A percentile compares a stretch with the other conserved stretches of the same genome.
phyloP scores from a whole-genome alignment of 2,113 vertebrate species.

The Festucalex cinctus region DNA sequence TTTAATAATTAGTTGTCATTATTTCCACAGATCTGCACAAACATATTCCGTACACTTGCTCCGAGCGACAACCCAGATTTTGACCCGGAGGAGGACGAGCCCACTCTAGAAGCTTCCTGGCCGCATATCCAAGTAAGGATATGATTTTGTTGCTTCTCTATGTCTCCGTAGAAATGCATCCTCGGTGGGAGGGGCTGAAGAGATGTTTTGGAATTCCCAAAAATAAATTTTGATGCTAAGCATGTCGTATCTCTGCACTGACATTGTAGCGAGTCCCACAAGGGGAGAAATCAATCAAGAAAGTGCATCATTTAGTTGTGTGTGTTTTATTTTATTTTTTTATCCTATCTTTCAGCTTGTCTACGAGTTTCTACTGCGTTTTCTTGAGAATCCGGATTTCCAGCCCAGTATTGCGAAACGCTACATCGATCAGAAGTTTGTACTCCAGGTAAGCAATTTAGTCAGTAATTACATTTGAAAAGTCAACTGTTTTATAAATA shows the following conservation, averaged over 20 bases:
- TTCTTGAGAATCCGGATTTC: conserved; percentile 96
- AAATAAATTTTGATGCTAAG: neutral
- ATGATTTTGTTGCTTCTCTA: neutral
- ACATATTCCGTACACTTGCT: conserved; percentile 95
- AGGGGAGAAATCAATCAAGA: neutral
- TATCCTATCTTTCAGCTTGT: conserved; percentile 80
- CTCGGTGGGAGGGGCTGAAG: neutral
- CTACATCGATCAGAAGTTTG: conserved; percentile 97
- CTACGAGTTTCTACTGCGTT: conserved; percentile 96
- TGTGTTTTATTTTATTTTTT: conserved; percentile 6
- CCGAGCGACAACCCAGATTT: conserved; percentile 98
- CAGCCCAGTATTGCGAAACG: conserved; percentile 94
- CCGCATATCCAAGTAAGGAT: conserved; percentile 90
- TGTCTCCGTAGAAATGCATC: neutral
- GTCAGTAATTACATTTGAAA: neutral
- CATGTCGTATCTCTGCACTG: neutral
- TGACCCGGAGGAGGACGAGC: conserved; percentile 98
- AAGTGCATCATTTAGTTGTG: neutral
- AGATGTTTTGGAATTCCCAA: neutral
- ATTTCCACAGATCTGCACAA: conserved; percentile 84
- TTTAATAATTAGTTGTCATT: neutral
- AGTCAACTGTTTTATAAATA: neutral
- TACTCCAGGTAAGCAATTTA: conserved; percentile 84
- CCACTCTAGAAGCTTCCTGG: conserved; percentile 95
- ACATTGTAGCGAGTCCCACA: neutral